phyloP scores from a whole-genome alignment of 2,113 vertebrate genomes.

The Pandion haliaetus region DNA sequence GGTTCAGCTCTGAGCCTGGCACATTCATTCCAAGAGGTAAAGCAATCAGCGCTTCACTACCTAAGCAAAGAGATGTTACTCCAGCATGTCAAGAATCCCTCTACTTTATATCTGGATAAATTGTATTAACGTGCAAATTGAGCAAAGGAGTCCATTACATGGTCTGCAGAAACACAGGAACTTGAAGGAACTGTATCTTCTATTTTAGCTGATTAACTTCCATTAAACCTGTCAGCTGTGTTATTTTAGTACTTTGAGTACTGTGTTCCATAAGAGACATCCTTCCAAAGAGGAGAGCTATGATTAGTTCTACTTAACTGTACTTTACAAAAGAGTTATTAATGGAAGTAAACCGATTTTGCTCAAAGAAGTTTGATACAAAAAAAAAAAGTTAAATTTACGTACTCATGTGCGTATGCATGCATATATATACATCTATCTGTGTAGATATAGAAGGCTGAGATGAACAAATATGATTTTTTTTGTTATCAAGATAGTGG shows the following conservation, averaged over 20 bases:
- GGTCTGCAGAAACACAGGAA: neutral
- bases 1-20: neutral
- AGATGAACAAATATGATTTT: neutral
- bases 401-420: fast-evolving
- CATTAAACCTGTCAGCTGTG: neutral
- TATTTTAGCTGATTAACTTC: neutral
- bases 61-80: neutral
- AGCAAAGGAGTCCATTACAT: neutral
- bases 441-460: neutral
- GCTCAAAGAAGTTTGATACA: neutral
- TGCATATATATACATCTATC: no score
- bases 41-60: neutral
- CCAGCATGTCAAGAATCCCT: neutral
- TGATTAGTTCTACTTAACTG: neutral
- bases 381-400: neutral
- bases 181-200: neutral
- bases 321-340: neutral
- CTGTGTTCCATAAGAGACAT: neutral
- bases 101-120: neutral
- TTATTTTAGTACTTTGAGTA: neutral
- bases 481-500: neutral
- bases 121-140: neutral
- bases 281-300: neutral
- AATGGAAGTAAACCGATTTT: neutral
- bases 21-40: neutral